Conservation (phyloP, 2,888 invertebrate genomes). For the Globia sparganii region DNA sequence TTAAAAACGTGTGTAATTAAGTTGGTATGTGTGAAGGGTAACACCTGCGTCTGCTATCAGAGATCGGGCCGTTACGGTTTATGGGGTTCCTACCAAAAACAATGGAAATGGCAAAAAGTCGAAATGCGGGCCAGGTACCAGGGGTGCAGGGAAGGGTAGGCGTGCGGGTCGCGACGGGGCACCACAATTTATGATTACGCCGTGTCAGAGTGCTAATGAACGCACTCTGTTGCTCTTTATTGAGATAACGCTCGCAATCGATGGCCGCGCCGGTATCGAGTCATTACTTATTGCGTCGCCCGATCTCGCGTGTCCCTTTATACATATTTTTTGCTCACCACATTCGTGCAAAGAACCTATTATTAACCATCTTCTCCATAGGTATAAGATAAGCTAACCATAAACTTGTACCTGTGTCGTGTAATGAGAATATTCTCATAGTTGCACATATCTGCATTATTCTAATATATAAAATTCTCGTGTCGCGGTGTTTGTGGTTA, state of each 20-base stretch:
- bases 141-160: slow-evolving; percentile 81
- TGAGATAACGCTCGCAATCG: slow-evolving; percentile 89
- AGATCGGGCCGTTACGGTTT: slow-evolving; percentile 88
- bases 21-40: slow-evolving; percentile 86
- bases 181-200: slow-evolving; percentile 89
- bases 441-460: slow-evolving; percentile 68
- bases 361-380: slow-evolving; percentile 79
- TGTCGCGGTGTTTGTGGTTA: too few relatives aligned
- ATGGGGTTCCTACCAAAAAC: slow-evolving; percentile 87
- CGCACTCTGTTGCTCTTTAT: slow-evolving; percentile 90
- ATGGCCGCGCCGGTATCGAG: slow-evolving; percentile 78
- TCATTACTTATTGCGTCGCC: slow-evolving; percentile 86
- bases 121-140: slow-evolving; percentile 84
- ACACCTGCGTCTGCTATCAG: slow-evolving; percentile 88
- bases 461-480: too few relatives aligned
- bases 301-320: slow-evolving; percentile 86
- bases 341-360: slow-evolving; percentile 84
- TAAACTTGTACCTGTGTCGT: slow-evolving; percentile 75
- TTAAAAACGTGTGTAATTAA: slow-evolving; percentile 87
- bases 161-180: slow-evolving; percentile 88
- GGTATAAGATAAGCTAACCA: slow-evolving; percentile 80
- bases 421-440: slow-evolving; percentile 75
- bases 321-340: slow-evolving; percentile 80
- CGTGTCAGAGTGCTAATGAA: slow-evolving; percentile 90
- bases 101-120: slow-evolving; percentile 89